A percentile compares a stretch with the other conserved stretches of the same genome.
Conservation (phyloP, 1,140 invertebrate species). For the Lepidotrigona ventralis region DNA sequence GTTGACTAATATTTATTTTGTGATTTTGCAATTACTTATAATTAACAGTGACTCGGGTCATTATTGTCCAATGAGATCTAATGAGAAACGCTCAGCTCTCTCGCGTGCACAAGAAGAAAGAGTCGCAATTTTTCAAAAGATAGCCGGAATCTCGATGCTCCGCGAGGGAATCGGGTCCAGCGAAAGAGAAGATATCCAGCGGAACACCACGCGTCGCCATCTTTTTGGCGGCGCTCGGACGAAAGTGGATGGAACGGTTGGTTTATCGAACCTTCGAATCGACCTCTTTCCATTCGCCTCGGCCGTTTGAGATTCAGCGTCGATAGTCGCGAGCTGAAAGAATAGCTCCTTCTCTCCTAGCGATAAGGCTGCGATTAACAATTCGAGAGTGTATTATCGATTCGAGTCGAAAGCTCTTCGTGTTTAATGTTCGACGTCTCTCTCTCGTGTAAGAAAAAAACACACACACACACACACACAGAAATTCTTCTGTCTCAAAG, state of each 20-base stretch:
- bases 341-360: not conserved
- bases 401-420: not conserved
- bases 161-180: not conserved
- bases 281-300: conserved; percentile 1
- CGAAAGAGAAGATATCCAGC: not conserved
- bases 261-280: conserved; percentile 12
- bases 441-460: not conserved
- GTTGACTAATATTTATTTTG: too few relatives aligned
- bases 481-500: not conserved
- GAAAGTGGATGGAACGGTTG: conserved; percentile 5
- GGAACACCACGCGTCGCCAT: not conserved
- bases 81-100: not conserved
- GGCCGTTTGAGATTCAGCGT: not conserved
- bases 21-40: too few relatives aligned
- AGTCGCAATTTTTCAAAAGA: not conserved
- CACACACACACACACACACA: too few relatives aligned
- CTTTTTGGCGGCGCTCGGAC: not conserved
- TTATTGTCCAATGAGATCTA: not conserved
- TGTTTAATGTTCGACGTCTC: not conserved
- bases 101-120: not conserved
- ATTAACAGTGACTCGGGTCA: too few relatives aligned
- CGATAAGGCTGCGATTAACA: conserved; percentile 23
- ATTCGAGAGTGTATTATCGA: not conserved
- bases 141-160: not conserved
- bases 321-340: conserved; percentile 1